Evolutionary conservation across 2,888 invertebrate species (phyloP), one percentile per base, ranked within the genome.

Genomic region (Silvanus unidentatus): DNA sequence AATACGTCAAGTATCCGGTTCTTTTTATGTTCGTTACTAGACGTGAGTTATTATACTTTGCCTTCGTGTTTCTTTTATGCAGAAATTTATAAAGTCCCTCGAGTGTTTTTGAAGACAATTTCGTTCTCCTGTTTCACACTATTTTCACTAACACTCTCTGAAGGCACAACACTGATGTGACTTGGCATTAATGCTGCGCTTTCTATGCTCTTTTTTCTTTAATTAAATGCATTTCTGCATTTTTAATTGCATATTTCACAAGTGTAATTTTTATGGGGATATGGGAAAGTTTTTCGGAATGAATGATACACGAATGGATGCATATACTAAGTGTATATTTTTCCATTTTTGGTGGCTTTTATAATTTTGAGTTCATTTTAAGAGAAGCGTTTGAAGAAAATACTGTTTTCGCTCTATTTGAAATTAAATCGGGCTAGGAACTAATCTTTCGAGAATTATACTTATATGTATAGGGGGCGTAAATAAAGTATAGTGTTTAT

Each of bases 81-180:
- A 44, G 50, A 50, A 57, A 61, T 62, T 62, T 62, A 62, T 62
- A 54, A 49, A 52, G 54, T 58, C 61, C 54, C 61, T 37, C 27
- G 60, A 57, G 60, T 57, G 57, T 58, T 59, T 59, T 61, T 57
- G 58, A 58, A 60, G 62, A 61, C 58, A 55, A 57, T 57, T 53
- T 52, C 49, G 57, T 53, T 58, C 59, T 57, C 55, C 48, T 52
- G 51, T 57, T 57, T 59, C 58, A 52, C 58, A 51, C 58, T 53
- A 35, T 53, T 49, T 51, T 46, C 42, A 34, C 34, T 13, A 34
- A 12, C 34, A 34, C 11, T 34, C 13, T 34, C 5, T 34, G 3
- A 13, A 34, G 10, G 5, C 34, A 34, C n/a, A n/a, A n/a, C n/a
- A n/a, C n/a, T 12, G 11, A 13, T 12, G 13, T 13, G 34, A 34